These are phyloP conservation scores for Epinotia bilunana DNA, from an alignment of 2,888 invertebrate species.

Conservation along the genomic window DNA sequence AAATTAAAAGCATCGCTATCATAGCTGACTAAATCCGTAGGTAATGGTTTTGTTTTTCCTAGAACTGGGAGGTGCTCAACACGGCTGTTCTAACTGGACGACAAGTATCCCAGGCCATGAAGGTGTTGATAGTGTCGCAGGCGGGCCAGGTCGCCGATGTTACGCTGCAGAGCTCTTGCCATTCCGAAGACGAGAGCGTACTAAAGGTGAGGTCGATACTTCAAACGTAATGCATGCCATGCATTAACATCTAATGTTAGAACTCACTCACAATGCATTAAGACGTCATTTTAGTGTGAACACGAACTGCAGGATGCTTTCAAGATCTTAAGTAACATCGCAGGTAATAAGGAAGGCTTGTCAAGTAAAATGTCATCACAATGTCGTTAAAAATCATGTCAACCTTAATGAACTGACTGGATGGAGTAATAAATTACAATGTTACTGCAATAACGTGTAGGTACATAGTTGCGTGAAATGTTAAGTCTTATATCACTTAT, in stretches of 20 bases:
- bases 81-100: conserved; percentile 97
- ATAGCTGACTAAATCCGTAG: too few species aligned
- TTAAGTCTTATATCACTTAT: conserved; percentile 12
- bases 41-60: conserved; percentile 58
- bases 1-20: background rate
- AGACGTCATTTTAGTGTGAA: conserved; percentile 20
- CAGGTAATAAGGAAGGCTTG: conserved; percentile 1
- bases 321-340: conserved; percentile 4
- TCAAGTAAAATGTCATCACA: conserved; percentile 19
- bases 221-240: conserved; percentile 36
- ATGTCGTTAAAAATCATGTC: conserved; percentile 1
- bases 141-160: conserved; percentile 98
- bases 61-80: conserved; percentile 98
- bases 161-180: conserved; percentile 96
- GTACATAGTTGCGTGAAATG: conserved; percentile 2
- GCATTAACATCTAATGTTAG: conserved; percentile 37
- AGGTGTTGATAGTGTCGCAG: conserved; percentile 97
- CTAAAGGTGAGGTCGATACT: conserved; percentile 89
- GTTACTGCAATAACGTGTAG: conserved; percentile 20
- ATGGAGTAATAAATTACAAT: conserved; percentile 32
- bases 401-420: background rate
- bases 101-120: conserved; percentile 97
- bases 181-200: conserved; percentile 97
- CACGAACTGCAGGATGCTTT: conserved; percentile 17
- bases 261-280: conserved; percentile 34